Evolutionary conservation across 2,797 vertebrate species (phyloP), one percentile per base, ranked within the genome.

Genomic region (Aplochiton taeniatus): DNA sequence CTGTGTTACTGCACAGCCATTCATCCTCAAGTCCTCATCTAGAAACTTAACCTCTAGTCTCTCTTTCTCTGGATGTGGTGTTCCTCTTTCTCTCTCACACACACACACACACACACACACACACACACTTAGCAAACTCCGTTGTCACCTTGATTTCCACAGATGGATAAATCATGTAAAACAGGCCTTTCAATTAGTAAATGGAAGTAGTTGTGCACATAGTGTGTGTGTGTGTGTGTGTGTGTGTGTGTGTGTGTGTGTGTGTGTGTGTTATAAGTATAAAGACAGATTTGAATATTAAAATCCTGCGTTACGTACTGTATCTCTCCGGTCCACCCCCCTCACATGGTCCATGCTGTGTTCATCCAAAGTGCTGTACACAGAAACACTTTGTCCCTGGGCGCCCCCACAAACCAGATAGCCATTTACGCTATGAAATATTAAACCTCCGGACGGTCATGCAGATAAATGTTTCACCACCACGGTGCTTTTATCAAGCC

Each of bases 391-490:
- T 79, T 70, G 8, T 14, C 49, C 67, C 59, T 67, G 11, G 46
- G 43, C 19, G 12, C 62, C 65, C 54, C 64, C 55, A 61, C 57
- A 50, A 73, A 67, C 41, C 67, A 53, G 63, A 82, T 69, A 83
- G 82, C 58, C 63, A 72, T 82, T 85, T 77, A 66, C 51, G 65
- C 4, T 66, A 85, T 89, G 8, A 91, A 90, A 89, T 89, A 90
- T 89, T 89, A 2, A 77, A 90, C 58, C 10, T 68, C 11, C 50
- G 68, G 69, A 72, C 66, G 65, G 14, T 76, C 74, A 81, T 69
- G 62, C 74, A 71, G 62, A 80, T 72, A 44, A 78, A 72, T 64
- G 65, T 75, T 76, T 76, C 70, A 81, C 69, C 53, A 69, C 64
- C 14, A 49, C 31, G 2, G n/a, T 31, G 42, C 0, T 5, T 61